Base-by-base conservation (phyloP, 2,797 vertebrate genomes). In the Leuciscus waleckii region DNA sequence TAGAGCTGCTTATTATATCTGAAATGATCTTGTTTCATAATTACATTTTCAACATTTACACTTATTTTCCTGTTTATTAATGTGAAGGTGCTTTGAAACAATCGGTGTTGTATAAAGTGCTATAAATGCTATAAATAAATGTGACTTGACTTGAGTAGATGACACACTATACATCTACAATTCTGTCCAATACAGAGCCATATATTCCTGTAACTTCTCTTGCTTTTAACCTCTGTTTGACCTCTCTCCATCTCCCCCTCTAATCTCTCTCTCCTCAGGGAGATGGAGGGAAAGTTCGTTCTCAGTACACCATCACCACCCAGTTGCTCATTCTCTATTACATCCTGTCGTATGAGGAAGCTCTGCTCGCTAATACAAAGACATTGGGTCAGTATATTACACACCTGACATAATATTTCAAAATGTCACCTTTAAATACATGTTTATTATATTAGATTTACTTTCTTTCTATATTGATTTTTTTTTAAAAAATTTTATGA, bases 301-400 rank as follows among this genome's bases (percentile, higher is more conserved):
- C 95, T 17, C 95, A 92, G 69, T 97, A 96, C 91, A 97, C 96
- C 88, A 99, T 99, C 94, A 99, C 98, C 68, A 97, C 98, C 1
- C 98, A 98, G 3, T 95, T 99, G 51, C 94, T 99, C 13, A 97
- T 99, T 92, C 97, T 99, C 69, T 99, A 99, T 91, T 99, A 99
- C 1, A 96, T 99, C 87, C 93, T 99, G 89, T 99, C 98, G 0
- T 99, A 98, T 0, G 98, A 99, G 86, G 98, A 99, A 90, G 97
- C 97, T 35, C 96, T 99, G 56, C 92, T 99, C 81, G 96, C 97
- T 23, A 99, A 93, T 94, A 98, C 98, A 1, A 99, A 99, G 95
- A 95, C 97, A 17, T 93, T 99, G 81, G 98, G 98, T 99, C 92
- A 73, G 90, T 90, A 91, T 43, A 65, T 35, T 23, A 79, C 37